These are phyloP conservation scores for Resseliella maxima DNA, from an alignment of 2,888 invertebrate species.

Conservation along the genomic window DNA sequence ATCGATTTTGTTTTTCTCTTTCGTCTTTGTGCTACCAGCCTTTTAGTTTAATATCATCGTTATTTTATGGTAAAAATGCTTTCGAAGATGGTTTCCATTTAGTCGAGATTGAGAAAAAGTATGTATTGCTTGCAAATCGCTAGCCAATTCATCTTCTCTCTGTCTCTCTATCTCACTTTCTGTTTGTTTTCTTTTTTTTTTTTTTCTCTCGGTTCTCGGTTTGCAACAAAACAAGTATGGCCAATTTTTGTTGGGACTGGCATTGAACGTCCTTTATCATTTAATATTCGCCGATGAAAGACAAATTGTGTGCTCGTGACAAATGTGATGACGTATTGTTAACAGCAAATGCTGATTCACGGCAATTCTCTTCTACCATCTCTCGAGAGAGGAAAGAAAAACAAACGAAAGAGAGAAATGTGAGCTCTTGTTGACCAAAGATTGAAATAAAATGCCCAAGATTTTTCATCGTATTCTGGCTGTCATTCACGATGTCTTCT, in stretches of 20 bases:
- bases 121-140: neutral
- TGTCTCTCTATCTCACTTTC: neutral
- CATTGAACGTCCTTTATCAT: conserved; percentile 1
- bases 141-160: neutral
- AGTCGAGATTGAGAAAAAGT: no score
- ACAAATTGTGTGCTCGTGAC: conserved; percentile 48
- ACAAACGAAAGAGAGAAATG: neutral
- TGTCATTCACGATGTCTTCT: no score
- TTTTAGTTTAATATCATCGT: neutral
- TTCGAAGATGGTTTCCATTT: neutral
- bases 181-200: neutral
- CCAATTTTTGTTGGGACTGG: neutral
- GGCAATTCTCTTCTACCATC: neutral
- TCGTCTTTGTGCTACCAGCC: neutral
- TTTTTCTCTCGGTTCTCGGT: no score
- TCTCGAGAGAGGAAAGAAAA: neutral
- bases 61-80: neutral
- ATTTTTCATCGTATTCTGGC: neutral
- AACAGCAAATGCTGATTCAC: conserved; percentile 21
- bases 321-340: conserved; percentile 44
- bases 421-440: neutral
- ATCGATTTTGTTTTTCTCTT: neutral
- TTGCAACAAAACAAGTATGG: conserved; percentile 7
- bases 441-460: neutral
- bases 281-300: conserved; percentile 17